Base-by-base conservation (phyloP, 2,113 vertebrate species). In the Atrichornis clamosus region DNA sequence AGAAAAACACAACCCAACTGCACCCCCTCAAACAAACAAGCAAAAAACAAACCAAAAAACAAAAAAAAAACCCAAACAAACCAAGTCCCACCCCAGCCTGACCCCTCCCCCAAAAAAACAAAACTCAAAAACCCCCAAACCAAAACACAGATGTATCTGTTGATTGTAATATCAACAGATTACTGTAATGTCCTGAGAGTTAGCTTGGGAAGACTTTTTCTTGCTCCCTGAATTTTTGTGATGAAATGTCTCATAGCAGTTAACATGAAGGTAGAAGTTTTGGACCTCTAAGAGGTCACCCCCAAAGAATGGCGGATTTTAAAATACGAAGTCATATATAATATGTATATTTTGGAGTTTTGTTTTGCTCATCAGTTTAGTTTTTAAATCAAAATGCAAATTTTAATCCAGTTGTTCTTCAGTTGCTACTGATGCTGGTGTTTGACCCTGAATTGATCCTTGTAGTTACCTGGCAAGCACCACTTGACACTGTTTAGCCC, bases 1-100 rank as follows among this genome's bases (percentile, higher is more conserved):
- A 15, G 49, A 22, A 15, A 62, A 9, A 2, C 3, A 0, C 42
- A 44, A 28, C 8, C 11, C 9, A 39, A 30, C 13, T 1, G 1
- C 20, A 46, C 4, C 7, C 10, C 6, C 20, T 44, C 46, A 74
- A 52, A 37, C 21, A 56, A 72, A 27, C 10, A 52, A 67, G 37
- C 7, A 24, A 39, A 52, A 59, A n/a, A 9, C 11, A 4, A 80
- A 64, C 16, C 15, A 50, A 58, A 50, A 23, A 59, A 30, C 11
- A 44, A 70, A 63, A 11, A 19, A n/a, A 22, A 37, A 41, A 4
- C 21, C 8, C 53, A 20, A 70, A 33, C 3, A 32, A 30, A 27
- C 14, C 1, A 1, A 39, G 20, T 3, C 2, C 19, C 19, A 9
- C 23, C 15, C 52, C 44, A 18, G 7, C 44, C 44, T 15, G 7